These are phyloP conservation scores for Pyrrhosoma nymphula DNA, from an alignment of 2,888 invertebrate species.

Conservation along the genomic window DNA sequence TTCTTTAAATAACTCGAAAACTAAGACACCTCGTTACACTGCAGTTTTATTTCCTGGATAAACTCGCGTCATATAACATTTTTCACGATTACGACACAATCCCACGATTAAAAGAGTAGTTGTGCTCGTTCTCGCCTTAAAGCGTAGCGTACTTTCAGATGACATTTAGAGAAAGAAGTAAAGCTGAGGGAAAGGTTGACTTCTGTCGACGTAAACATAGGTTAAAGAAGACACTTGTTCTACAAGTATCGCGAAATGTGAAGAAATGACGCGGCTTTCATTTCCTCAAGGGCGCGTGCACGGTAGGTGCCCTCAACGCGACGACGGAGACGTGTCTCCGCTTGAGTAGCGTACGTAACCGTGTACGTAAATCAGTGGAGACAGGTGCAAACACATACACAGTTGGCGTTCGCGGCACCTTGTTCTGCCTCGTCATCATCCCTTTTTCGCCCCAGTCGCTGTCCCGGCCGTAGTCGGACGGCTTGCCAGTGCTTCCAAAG, in stretches of 20 bases:
- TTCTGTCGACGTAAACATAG: background rate
- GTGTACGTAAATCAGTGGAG: background rate
- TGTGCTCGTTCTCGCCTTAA: too few species aligned
- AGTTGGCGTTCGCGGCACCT: background rate
- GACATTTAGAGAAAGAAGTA: background rate
- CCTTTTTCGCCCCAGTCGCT: background rate
- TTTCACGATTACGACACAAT: too few species aligned
- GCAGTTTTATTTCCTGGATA: too few species aligned
- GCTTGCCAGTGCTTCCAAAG: background rate
- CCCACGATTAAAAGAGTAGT: too few species aligned
- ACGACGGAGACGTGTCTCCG: background rate
- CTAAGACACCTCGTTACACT: too few species aligned
- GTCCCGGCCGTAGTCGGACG: background rate
- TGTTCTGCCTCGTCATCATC: background rate
- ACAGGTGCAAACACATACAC: background rate
- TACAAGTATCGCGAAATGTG: background rate
- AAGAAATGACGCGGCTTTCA: background rate
- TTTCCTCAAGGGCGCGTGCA: background rate
- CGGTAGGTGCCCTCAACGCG: background rate
- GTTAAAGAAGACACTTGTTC: background rate
- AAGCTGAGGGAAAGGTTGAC: background rate
- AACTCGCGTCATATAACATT: too few species aligned
- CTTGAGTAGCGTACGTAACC: background rate
- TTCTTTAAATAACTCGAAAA: too few species aligned
- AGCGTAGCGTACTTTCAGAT: background rate